Evolutionary conservation across 2,113 vertebrate species (phyloP), one percentile per base, ranked within the genome.

Genomic region (Centropus bengalensis): DNA sequence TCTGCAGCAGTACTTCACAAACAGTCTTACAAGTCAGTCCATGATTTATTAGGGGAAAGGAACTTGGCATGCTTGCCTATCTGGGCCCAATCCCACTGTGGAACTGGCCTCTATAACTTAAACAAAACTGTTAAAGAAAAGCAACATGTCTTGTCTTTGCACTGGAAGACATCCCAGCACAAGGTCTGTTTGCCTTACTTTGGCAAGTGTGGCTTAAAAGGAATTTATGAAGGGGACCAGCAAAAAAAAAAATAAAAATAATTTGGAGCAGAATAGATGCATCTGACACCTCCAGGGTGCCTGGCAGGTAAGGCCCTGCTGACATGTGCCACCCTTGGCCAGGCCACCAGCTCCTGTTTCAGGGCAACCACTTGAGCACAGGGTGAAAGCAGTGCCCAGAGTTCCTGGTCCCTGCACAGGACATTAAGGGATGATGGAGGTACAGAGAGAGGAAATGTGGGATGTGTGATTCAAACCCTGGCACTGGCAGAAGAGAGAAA

Each of bases 141-240:
- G 88, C 91, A 96, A 40, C 7, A 17, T 42, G 15, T 75, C 82
- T 91, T 24, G 1, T 78, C 89, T 86, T 93, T 94, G 73, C 54
- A 33, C 27, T 97, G 96, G 96, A 93, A 82, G 56, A 13, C 6
- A 26, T 91, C 93, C 94, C 94, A 90, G 95, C 0, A 0, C 69
- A 49, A 90, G 56, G 36, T 68, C 91, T 96, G 82, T 76, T 91
- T 93, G 93, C 91, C 87, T 95, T 92, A 32, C 86, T 77, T 86
- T 82, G 79, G 89, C 83, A 91, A 81, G 28, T 19, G 47, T 1
- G 32, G 33, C 79, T 75, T 68, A 58, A 76, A 86, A 86, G 52
- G 64, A 68, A 32, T 52, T 10, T 71, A 44, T 82, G 89, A 91
- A 94, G 68, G 30, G 64, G 28, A 88, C 52, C 1, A 38, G 55